Conservation (phyloP, 2,888 invertebrate species). For the Tetanocera ferruginea region DNA sequence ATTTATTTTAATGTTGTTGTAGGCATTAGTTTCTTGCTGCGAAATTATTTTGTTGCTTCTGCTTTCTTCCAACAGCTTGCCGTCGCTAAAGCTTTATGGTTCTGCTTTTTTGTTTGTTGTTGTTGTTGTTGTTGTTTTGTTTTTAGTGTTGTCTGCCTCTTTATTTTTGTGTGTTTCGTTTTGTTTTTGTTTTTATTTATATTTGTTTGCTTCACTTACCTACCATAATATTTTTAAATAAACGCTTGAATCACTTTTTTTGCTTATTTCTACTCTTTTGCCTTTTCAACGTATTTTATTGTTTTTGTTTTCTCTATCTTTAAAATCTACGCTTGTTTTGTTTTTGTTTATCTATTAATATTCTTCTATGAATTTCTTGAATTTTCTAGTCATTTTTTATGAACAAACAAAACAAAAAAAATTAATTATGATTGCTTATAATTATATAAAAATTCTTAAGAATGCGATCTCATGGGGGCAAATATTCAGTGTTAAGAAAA, state of each 20-base stretch:
- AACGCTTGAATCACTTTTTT: background rate
- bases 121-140: background rate
- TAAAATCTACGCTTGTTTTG: background rate
- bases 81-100: background rate
- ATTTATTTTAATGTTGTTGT: constrained; percentile 25
- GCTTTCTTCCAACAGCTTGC: background rate
- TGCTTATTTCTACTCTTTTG: background rate
- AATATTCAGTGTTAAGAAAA: no score
- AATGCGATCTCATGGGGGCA: no score
- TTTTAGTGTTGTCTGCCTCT: background rate
- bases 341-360: background rate
- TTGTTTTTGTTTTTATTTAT: background rate
- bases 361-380: background rate
- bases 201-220: constrained; percentile 37
- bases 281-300: background rate
- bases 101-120: background rate
- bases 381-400: background rate
- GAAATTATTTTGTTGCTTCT: background rate
- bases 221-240: constrained; percentile 40
- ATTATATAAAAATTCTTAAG: no score
- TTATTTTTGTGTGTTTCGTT: background rate
- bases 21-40: constrained; percentile 13
- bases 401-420: no score
- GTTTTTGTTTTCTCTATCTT: background rate
- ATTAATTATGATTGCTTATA: no score